phyloP scores from a whole-genome alignment of 2,113 vertebrate genomes.

The Onychostoma macrolepis region DNA sequence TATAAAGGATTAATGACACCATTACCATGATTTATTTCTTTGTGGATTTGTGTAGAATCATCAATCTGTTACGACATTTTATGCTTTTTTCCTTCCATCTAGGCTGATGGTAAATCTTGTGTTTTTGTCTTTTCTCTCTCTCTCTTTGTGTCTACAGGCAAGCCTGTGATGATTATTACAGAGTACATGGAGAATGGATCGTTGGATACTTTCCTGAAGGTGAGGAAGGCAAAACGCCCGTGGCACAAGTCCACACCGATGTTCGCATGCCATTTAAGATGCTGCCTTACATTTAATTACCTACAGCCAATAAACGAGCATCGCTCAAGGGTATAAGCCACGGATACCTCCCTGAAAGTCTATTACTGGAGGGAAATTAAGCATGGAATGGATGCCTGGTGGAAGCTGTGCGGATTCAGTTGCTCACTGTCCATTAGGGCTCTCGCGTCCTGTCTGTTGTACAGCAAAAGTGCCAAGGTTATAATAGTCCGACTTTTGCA shows the following conservation, averaged over 20 bases:
- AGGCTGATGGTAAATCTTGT: constrained; percentile 40
- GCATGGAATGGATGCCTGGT: constrained; percentile 8
- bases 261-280: constrained; percentile 30
- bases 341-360: constrained; percentile 40
- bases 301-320: constrained; percentile 32
- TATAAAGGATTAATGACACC: constrained; percentile 56
- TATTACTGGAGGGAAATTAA: constrained; percentile 46
- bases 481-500: not conserved
- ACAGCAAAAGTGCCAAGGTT: not conserved
- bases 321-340: constrained; percentile 39
- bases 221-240: constrained; percentile 68
- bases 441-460: not conserved
- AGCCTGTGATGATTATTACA: constrained; percentile 97
- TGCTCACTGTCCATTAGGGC: not conserved
- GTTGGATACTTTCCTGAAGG: constrained; percentile 95
- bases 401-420: constrained; percentile 4
- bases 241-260: constrained; percentile 29
- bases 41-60: constrained; percentile 41
- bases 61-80: constrained; percentile 39
- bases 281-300: constrained; percentile 38
- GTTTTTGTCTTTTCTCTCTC: constrained; percentile 30
- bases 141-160: constrained; percentile 69
- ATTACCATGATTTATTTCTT: constrained; percentile 58
- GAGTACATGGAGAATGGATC: constrained; percentile 99
- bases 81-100: not conserved